Evolutionary conservation across 1,140 invertebrate genomes (phyloP), one percentile per base, ranked within the genome.

Genomic region (Cecropterus lyciades): DNA sequence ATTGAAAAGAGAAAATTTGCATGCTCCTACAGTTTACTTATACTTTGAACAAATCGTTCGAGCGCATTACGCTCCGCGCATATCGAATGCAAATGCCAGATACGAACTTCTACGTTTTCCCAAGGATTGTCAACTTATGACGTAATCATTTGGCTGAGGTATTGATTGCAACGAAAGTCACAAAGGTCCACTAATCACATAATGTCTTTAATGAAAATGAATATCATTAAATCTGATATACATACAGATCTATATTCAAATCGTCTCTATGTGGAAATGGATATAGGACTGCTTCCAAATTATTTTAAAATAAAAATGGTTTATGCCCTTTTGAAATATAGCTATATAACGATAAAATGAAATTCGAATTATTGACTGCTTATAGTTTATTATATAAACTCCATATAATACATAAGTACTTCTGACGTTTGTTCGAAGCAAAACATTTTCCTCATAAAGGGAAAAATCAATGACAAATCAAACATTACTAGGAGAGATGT

Each of bases 1-100:
- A 46, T 48, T 59, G 43, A 59, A 48, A 59, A 48, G 43, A 33
- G 43, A 46, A 51, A 46, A 48, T 59, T 46, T 48, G 56, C 43
- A 42, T 56, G 43, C 56, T 33, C 9, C 24, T 15, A 30, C 43
- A 59, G 43, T 59, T 46, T 46, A 46, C 11, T 59, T 59, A 16
- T 46, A 59, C 52, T 49, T 27, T 27, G 48, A 49, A 40, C 51
- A 40, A 53, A 40, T 53, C 33, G 15, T 3, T 40, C 15, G 51
- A 53, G 14, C 33, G 30, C 51, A 53, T 53, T 53, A 33, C 40
- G 5, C 3, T 53, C 30, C 14, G 4, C 15, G 51, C 3, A 40
- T 53, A 53, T 42, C 33, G 37, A 56, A 42, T 56, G 33, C 37
- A 20, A 55, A 55, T 43, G 4, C n/a, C 10, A 43, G 40, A 14